Conservation (phyloP, 2,888 invertebrate genomes). For the Amblyteles armatorius region DNA sequence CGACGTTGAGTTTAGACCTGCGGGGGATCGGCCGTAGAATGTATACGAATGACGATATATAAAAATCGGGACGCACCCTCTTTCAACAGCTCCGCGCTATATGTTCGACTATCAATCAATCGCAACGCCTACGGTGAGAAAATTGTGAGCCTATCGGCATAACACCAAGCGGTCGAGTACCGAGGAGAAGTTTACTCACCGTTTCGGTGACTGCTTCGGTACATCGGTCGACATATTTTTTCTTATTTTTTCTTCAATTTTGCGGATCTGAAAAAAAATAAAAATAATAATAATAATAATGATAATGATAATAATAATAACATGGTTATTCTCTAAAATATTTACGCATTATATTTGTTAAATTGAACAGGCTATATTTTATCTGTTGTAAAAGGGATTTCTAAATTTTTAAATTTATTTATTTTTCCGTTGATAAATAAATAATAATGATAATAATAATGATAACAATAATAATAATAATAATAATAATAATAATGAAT, state of each 20-base stretch:
- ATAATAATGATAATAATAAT: not conserved
- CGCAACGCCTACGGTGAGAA: not conserved
- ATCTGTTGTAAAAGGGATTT: too few species aligned
- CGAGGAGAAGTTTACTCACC: conserved; percentile 1
- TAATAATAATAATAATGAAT: not conserved
- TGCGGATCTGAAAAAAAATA: not conserved
- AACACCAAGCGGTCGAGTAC: not conserved
- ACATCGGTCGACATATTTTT: not conserved
- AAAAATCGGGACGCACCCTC: not conserved
- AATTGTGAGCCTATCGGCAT: not conserved
- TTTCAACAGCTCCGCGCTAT: not conserved
- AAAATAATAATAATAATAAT: not conserved
- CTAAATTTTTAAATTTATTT: too few species aligned
- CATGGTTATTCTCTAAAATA: too few species aligned
- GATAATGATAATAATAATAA: not conserved
- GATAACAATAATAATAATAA: not conserved
- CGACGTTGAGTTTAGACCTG: not conserved
- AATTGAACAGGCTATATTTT: too few species aligned
- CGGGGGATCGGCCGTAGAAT: not conserved
- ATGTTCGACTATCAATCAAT: not conserved
- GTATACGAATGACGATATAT: conserved; percentile 7
- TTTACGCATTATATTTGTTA: too few species aligned
- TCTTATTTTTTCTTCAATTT: too few species aligned
- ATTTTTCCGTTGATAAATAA: too few species aligned
- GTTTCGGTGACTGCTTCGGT: not conserved